Evolutionary conservation across 2,113 vertebrate genomes (phyloP), one percentile per base, ranked within the genome.

Genomic region (Brachypodius melanocephalos): DNA sequence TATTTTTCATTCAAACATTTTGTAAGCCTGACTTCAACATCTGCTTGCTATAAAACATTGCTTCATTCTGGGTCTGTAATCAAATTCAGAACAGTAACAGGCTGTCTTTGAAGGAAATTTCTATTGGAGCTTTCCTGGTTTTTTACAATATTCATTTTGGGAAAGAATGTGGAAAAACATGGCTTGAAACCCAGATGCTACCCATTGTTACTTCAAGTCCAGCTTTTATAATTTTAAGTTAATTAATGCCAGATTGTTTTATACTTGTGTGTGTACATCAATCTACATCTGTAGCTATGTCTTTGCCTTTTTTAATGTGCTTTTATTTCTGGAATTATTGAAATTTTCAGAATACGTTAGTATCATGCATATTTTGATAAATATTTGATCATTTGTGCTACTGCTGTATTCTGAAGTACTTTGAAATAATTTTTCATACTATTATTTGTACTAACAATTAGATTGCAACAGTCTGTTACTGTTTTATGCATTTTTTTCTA

Each of bases 91-190:
- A 46, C 52, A 80, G 66, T 95, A 85, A 96, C 52, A 84, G 72
- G 34, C 81, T 92, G 57, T 69, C 54, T 97, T 93, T 96, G 80
- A 95, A 92, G 79, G 76, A 97, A 80, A 89, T 93, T 95, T 95
- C 72, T 95, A 43, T 74, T 94, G 55, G 68, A 94, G 51, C 42
- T 96, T 96, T 97, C 68, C 79, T 94, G 42, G 49, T 79, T 88
- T 95, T 71, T 94, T 95, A 85, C 85, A 91, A 81, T 86, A 67
- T 84, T 93, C 40, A n/a, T 94, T 92, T 76, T 92, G 73, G 65
- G 78, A 97, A 97, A 88, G 84, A 85, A 95, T 89, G 66, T 95
- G 77, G 63, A 58, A 90, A 85, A 91, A 25, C 46, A 46, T 67
- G 78, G 12, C 72, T 92, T 78, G 43, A 82, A 95, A 89, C 12